These are phyloP conservation scores for Atrina japonica DNA, from an alignment of 2,888 invertebrate genomes.

Conservation along the genomic window DNA sequence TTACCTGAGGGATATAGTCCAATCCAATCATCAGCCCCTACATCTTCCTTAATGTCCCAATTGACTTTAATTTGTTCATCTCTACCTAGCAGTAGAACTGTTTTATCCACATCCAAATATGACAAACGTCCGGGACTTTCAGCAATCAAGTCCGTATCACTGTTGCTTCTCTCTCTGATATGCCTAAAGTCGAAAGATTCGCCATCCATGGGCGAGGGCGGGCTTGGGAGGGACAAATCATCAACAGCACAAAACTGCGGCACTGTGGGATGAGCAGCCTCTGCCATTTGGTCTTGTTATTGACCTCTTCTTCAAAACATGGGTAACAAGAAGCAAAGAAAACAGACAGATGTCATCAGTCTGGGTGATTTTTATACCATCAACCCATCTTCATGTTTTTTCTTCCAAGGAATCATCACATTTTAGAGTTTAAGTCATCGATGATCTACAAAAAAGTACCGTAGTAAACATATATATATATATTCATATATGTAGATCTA, in stretches of 20 bases:
- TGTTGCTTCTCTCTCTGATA: slow-evolving; percentile 73
- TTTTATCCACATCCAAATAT: slow-evolving; percentile 74
- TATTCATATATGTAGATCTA: no score
- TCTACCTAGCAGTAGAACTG: slow-evolving; percentile 71
- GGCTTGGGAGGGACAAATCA: slow-evolving; percentile 70
- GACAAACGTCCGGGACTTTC: slow-evolving; percentile 68
- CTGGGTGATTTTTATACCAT: no score
- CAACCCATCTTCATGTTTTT: no score
- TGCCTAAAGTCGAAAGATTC: slow-evolving; percentile 53
- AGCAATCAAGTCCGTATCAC: slow-evolving; percentile 71
- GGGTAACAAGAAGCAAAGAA: no score
- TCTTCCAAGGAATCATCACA: no score
- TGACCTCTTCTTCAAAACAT: background rate
- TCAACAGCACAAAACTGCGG: slow-evolving; percentile 63
- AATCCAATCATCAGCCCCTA: slow-evolving; percentile 80
- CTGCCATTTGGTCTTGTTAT: slow-evolving; percentile 44
- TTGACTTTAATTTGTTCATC: slow-evolving; percentile 73
- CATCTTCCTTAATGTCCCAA: slow-evolving; percentile 80
- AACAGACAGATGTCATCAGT: no score
- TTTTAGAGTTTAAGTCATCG: no score
- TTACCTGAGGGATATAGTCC: slow-evolving; percentile 80
- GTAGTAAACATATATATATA: no score
- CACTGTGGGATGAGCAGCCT: slow-evolving; percentile 46
- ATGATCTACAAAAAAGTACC: no score
- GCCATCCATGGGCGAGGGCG: slow-evolving; percentile 54